A percentile compares a stretch with the other conserved stretches of the same genome.
phyloP scores from a whole-genome alignment of 1,140 invertebrate species.

The Homarus americanus region DNA sequence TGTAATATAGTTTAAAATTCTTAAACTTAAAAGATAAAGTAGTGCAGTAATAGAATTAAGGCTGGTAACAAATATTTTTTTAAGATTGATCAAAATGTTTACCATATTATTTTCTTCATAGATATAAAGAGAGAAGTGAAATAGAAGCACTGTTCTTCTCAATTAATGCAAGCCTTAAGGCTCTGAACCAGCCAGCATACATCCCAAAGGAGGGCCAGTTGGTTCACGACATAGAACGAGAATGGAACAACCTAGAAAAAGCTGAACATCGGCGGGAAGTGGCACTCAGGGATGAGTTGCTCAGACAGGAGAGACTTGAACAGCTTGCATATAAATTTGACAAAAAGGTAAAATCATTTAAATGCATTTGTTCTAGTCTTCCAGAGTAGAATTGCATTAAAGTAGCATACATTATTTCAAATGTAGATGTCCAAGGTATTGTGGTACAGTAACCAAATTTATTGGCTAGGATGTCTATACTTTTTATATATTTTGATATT shows the following conservation, averaged over 20 bases:
- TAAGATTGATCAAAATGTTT: too few relatives aligned
- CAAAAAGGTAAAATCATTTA: constrained; percentile 84
- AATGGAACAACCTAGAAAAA: constrained; percentile 95
- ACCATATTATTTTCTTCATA: constrained; percentile 77
- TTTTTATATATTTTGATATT: too few relatives aligned
- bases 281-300: constrained; percentile 92
- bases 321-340: constrained; percentile 98
- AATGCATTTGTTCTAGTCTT: too few relatives aligned
- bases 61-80: too few relatives aligned
- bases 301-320: constrained; percentile 95
- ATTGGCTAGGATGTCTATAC: too few relatives aligned
- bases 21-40: too few relatives aligned
- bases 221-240: constrained; percentile 82
- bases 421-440: too few relatives aligned
- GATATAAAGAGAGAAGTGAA: constrained; percentile 97
- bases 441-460: too few relatives aligned
- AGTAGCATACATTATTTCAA: too few relatives aligned
- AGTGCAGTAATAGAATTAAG: too few relatives aligned
- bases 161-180: constrained; percentile 97
- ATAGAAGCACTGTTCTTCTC: constrained; percentile 98
- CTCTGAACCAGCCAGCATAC: constrained; percentile 91
- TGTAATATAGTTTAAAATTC: too few relatives aligned
- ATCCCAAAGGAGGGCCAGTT: constrained; percentile 92
- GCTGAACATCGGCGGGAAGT: constrained; percentile 97
- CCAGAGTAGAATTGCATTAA: too few relatives aligned